Evolutionary conservation across 2,113 vertebrate genomes (phyloP), one percentile per base, ranked within the genome.

Genomic region (Edolisoma coerulescens): DNA sequence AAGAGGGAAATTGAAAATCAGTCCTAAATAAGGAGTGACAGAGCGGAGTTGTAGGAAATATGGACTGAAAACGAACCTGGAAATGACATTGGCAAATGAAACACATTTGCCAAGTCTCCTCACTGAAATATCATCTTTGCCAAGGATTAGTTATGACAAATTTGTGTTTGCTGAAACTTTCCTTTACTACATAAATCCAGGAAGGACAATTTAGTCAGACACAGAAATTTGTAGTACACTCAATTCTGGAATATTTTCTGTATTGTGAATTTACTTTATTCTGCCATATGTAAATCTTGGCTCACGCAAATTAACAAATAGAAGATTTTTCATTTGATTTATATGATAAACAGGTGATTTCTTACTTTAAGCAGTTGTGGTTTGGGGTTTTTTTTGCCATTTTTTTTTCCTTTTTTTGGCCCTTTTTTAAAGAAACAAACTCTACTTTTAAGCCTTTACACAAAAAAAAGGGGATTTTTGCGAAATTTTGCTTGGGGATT

Each of bases 371-470:
- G 11, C 4, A 54, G 4, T 28, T 39, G 4, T 33, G 5, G 24
- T 59, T 59, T 54, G 20, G 54, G 21, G 11, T 27, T 64, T 20
- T 12, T 27, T 13, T 5, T 4, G 5, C 15, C 28, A 0, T 4
- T 21, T 37, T 6, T 11, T 22, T 7, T n/a, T 1, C 2, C 4
- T 6, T 5, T 27, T 32, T 10, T 23, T 33, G 11, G 3, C 8
- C 17, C 22, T 30, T 11, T 4, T 10, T 8, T 3, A 50, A 44
- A 44, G 30, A 69, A 79, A 87, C 2, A 77, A 52, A 42, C 50
- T 77, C 49, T 69, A 13, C 22, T 56, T 53, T 33, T 21, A 68
- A 77, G 9, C n/a, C 37, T 61, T 74, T 61, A 14, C 30, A 59
- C 10, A 65, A 73, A 30, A 76, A 11, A 42, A 92, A 83, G 11